phyloP scores from a whole-genome alignment of 53 echinoderm and acorn worm species.

The Stichopus horrens region DNA sequence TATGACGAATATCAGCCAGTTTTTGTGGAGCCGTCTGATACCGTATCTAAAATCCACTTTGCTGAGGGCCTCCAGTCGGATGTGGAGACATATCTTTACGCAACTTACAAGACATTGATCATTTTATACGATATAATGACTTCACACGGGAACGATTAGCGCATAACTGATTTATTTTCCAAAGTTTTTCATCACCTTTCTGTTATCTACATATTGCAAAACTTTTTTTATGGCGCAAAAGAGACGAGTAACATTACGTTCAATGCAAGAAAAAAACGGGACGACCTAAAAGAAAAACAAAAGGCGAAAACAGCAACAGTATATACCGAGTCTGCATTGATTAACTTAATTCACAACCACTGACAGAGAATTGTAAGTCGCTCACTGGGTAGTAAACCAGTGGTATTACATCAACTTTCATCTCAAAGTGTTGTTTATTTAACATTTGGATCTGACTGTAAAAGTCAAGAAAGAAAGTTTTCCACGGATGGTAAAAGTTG shows the following conservation, averaged over 20 bases:
- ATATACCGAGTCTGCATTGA: too few relatives aligned
- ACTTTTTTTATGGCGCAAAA: slow-evolving; percentile 70
- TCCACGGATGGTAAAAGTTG: too few relatives aligned
- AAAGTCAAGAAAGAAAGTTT: too few relatives aligned
- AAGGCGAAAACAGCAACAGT: too few relatives aligned
- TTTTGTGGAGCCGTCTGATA: slow-evolving; percentile 55
- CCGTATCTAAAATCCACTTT: slow-evolving; percentile 57
- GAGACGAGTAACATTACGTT: slow-evolving; percentile 76
- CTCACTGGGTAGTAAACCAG: too few relatives aligned
- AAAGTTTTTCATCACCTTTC: slow-evolving; percentile 82
- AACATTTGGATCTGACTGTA: too few relatives aligned
- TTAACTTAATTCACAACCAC: too few relatives aligned
- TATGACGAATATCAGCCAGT: slow-evolving; percentile 77
- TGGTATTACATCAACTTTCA: too few relatives aligned
- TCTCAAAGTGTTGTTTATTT: too few relatives aligned
- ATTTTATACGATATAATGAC: slow-evolving; percentile 73
- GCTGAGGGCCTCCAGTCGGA: slow-evolving; percentile 70
- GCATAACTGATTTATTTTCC: slow-evolving; percentile 65
- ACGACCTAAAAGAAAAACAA: too few relatives aligned
- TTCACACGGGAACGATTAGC: slow-evolving; percentile 56
- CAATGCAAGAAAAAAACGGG: slow-evolving; percentile 45
- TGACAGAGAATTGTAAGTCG: too few relatives aligned
- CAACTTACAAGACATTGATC: slow-evolving; percentile 49
- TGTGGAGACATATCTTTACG: slow-evolving; percentile 54
- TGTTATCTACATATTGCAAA: slow-evolving; percentile 73